These are phyloP conservation scores for Spodoptera littoralis DNA, from an alignment of 2,888 invertebrate genomes.

Conservation along the genomic window DNA sequence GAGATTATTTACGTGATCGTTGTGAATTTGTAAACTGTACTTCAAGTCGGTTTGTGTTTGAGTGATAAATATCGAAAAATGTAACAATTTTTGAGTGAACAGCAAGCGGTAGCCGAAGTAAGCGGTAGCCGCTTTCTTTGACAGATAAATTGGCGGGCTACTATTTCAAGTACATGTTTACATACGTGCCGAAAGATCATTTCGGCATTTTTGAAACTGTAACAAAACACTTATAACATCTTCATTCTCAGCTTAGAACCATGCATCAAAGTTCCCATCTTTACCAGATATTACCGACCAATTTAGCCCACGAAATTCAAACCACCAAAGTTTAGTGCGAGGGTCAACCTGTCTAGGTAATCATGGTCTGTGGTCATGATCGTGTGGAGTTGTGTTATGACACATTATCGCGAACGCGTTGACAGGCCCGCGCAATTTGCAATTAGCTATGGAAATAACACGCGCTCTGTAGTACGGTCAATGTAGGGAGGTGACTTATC, in stretches of 20 bases:
- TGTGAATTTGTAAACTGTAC: slow-evolving; percentile 46
- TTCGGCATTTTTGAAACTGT: no score
- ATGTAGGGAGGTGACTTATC: slow-evolving; percentile 59
- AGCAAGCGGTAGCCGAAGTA: background rate
- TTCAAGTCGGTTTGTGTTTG: slow-evolving; percentile 38
- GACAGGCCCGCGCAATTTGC: slow-evolving; percentile 85
- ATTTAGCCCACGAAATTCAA: slow-evolving; percentile 31
- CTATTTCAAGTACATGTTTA: background rate
- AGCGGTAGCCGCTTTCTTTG: slow-evolving; percentile 31
- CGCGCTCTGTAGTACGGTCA: slow-evolving; percentile 66
- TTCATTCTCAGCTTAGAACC: no score
- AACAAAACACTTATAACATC: no score
- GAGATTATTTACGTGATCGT: slow-evolving; percentile 47
- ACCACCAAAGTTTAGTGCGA: slow-evolving; percentile 39
- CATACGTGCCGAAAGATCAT: no score
- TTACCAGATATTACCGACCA: slow-evolving; percentile 1
- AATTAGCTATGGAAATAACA: slow-evolving; percentile 87
- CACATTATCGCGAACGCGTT: slow-evolving; percentile 85
- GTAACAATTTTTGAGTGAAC: slow-evolving; percentile 25
- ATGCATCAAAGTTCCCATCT: background rate
- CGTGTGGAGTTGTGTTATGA: slow-evolving; percentile 74
- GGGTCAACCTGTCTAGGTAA: slow-evolving; percentile 64
- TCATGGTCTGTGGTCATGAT: slow-evolving; percentile 63
- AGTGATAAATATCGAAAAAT: slow-evolving; percentile 49
- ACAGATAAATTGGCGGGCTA: slow-evolving; percentile 10